Percentiles rank a stretch among this genome's conserved stretches.
Evolutionary conservation across 1,140 invertebrate species (phyloP).

Genomic region (Antheraea mylitta): DNA sequence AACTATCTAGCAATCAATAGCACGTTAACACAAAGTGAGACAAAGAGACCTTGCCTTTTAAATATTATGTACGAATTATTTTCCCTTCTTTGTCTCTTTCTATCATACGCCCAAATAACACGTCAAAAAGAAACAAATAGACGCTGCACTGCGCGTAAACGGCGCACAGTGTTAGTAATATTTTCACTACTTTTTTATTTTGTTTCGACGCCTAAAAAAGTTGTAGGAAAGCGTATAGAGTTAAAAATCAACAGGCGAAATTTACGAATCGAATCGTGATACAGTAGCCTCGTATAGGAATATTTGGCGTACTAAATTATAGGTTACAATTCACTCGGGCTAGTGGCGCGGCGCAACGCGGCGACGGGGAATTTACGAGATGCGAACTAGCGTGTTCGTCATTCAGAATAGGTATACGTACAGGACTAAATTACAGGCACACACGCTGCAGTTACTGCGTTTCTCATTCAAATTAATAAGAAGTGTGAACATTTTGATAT

Average conservation of each 20-base stretch:
- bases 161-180: too few species aligned
- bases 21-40: too few species aligned
- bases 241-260: not conserved
- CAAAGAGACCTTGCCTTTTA: too few species aligned
- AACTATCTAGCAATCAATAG: too few species aligned
- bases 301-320: slow-evolving; percentile 44
- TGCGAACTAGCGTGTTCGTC: slow-evolving; percentile 48
- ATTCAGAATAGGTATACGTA: slow-evolving; percentile 33
- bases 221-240: not conserved
- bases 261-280: not conserved
- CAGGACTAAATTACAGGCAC: slow-evolving; percentile 13
- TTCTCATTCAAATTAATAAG: not conserved
- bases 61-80: too few species aligned
- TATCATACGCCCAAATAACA: too few species aligned
- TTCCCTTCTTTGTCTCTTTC: too few species aligned
- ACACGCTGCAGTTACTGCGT: not conserved
- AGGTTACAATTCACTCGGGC: slow-evolving; percentile 57
- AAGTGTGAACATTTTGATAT: too few species aligned
- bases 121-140: too few species aligned
- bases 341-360: slow-evolving; percentile 10
- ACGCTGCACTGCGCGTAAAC: too few species aligned
- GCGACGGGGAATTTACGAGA: slow-evolving; percentile 51
- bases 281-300: not conserved
- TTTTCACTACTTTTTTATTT: too few species aligned
- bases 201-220: too few species aligned